phyloP scores from a whole-genome alignment of 2,797 vertebrate species.

The Gymnodraco acuticeps region DNA sequence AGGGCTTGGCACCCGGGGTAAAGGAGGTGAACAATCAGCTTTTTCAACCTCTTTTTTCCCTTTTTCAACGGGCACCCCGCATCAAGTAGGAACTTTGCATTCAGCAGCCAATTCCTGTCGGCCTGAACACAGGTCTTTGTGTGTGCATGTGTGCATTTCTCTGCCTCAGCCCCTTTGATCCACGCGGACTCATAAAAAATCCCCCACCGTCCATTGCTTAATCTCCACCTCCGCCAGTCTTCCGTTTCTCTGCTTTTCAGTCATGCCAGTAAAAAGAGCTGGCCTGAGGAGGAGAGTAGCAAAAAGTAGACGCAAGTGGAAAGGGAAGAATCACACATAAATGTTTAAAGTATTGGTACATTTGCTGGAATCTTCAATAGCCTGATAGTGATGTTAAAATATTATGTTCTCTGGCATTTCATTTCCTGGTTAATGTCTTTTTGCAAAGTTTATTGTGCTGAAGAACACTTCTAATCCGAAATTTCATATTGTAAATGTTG shows the following conservation, averaged over 20 bases:
- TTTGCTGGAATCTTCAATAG: constrained; percentile 21
- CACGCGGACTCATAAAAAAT: constrained; percentile 68
- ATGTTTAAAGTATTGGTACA: background rate
- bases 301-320: constrained; percentile 7
- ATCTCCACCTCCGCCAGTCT: constrained; percentile 47
- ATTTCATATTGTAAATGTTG: background rate
- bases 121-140: constrained; percentile 59
- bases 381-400: constrained; percentile 12
- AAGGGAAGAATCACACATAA: background rate
- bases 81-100: constrained; percentile 67
- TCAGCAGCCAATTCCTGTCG: constrained; percentile 64
- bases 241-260: constrained; percentile 53
- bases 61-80: constrained; percentile 54
- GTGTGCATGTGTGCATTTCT: constrained; percentile 28
- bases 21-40: constrained; percentile 61
- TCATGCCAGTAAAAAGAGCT: constrained; percentile 63
- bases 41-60: constrained; percentile 53
- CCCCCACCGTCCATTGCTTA: constrained; percentile 51
- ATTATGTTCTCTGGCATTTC: background rate
- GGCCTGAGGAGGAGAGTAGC: constrained; percentile 9
- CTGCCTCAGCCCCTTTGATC: constrained; percentile 66
- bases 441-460: background rate
- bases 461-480: background rate
- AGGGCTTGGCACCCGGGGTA: constrained; percentile 31
- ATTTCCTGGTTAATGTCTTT: background rate